Conservation (phyloP, 2,797 vertebrate genomes). For the Scolopax bukidnonensis region DNA sequence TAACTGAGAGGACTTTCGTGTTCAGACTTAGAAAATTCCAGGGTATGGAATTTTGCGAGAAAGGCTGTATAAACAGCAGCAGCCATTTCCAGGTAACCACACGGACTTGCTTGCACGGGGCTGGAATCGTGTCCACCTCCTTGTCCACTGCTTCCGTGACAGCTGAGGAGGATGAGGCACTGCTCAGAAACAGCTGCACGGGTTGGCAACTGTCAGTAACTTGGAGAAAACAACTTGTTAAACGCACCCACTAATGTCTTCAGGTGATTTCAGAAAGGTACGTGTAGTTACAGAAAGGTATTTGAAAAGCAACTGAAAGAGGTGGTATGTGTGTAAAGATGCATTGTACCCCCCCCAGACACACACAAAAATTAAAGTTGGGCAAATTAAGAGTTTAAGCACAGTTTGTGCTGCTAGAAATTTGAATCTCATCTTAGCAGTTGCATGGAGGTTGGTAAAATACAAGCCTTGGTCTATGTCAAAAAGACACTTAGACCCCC, state of each 20-base stretch:
- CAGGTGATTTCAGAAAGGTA: neutral
- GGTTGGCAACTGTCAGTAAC: neutral
- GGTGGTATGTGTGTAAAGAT: neutral
- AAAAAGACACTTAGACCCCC: neutral
- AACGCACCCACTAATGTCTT: too few relatives aligned
- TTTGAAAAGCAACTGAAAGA: neutral
- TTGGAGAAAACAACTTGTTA: neutral
- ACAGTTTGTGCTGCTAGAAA: neutral
- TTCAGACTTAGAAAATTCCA: neutral
- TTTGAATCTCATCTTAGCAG: neutral
- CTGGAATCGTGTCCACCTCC: accelerated
- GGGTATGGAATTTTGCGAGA: too few relatives aligned
- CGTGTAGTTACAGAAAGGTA: neutral
- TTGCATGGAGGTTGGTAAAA: neutral
- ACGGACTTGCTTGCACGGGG: neutral
- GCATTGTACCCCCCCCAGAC: neutral
- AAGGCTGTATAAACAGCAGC: neutral
- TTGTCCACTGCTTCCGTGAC: neutral
- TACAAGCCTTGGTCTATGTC: neutral
- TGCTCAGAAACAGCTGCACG: neutral
- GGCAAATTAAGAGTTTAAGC: neutral
- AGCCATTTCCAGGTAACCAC: neutral
- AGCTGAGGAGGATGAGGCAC: neutral
- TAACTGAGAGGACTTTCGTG: too few relatives aligned
- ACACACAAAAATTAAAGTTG: neutral